Percentiles rank a stretch among this genome's conserved stretches.
Conservation (phyloP, 2,888 invertebrate genomes). For the Amphipyra berbera region DNA sequence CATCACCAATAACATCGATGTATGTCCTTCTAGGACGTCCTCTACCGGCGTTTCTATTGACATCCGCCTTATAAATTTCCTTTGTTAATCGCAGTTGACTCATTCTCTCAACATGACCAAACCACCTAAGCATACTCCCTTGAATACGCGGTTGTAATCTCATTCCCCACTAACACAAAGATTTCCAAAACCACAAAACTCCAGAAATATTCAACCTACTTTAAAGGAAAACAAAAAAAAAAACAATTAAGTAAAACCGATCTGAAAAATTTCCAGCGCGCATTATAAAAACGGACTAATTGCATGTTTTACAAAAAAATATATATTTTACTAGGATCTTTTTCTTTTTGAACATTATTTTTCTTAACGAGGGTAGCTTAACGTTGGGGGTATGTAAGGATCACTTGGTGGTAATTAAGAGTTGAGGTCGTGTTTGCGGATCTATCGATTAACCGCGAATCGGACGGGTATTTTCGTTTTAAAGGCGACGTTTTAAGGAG, state of each 20-base stretch:
- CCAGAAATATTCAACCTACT: constrained; percentile 16
- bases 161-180: too few relatives aligned
- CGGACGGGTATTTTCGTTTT: constrained; percentile 51
- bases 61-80: too few relatives aligned
- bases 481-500: constrained; percentile 36
- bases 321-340: constrained; percentile 31
- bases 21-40: too few relatives aligned
- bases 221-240: constrained; percentile 18
- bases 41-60: too few relatives aligned
- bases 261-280: constrained; percentile 29
- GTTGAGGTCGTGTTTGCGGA: constrained; percentile 44
- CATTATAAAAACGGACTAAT: constrained; percentile 49
- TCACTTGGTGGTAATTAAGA: constrained; percentile 44
- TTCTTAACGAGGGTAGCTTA: constrained; percentile 55
- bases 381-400: constrained; percentile 38
- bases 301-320: constrained; percentile 53
- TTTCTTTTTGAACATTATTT: constrained; percentile 48
- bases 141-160: too few relatives aligned
- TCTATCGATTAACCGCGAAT: constrained; percentile 44
- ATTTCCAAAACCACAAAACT: background rate
- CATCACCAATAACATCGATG: too few relatives aligned
- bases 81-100: too few relatives aligned
- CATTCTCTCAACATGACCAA: too few relatives aligned
- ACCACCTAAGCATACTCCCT: too few relatives aligned
- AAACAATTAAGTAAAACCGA: constrained; percentile 31